phyloP scores from a whole-genome alignment of 2,888 invertebrate genomes.

The Dione juno region DNA sequence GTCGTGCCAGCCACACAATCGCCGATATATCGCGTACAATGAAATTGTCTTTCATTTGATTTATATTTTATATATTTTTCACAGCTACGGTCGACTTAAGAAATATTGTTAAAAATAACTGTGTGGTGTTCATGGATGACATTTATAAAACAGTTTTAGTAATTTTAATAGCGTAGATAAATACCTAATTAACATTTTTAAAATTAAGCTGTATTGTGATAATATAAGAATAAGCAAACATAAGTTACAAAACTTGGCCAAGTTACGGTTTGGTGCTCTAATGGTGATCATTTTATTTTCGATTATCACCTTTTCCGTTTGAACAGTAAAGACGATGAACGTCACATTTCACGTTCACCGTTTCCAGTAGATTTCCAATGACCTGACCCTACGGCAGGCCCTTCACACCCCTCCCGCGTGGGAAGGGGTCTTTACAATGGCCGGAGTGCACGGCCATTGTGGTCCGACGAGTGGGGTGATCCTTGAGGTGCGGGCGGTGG shows the following conservation, averaged over 20 bases:
- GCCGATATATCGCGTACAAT: conserved; percentile 3
- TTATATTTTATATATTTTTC: conserved; percentile 4
- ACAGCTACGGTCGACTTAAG: not conserved
- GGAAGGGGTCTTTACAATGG: too few relatives aligned
- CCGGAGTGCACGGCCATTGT: too few relatives aligned
- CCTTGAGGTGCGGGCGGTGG: too few relatives aligned
- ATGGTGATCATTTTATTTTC: too few relatives aligned
- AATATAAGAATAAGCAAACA: not conserved
- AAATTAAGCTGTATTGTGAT: not conserved
- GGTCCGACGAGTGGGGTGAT: too few relatives aligned
- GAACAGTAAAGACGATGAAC: not conserved
- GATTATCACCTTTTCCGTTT: not conserved
- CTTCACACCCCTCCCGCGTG: too few relatives aligned
- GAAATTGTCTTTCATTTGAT: not conserved
- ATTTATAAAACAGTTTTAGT: not conserved
- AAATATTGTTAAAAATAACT: not conserved
- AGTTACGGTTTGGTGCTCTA: not conserved
- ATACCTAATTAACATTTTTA: not conserved
- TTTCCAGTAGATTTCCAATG: not conserved
- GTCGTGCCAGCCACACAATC: conserved; percentile 8
- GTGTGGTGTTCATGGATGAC: not conserved
- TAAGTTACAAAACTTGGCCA: not conserved
- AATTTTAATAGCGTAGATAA: too few relatives aligned
- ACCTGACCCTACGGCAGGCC: too few relatives aligned
- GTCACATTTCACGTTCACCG: not conserved